Conservation (phyloP, 2,888 invertebrate species). For the Neoascia interrupta region DNA sequence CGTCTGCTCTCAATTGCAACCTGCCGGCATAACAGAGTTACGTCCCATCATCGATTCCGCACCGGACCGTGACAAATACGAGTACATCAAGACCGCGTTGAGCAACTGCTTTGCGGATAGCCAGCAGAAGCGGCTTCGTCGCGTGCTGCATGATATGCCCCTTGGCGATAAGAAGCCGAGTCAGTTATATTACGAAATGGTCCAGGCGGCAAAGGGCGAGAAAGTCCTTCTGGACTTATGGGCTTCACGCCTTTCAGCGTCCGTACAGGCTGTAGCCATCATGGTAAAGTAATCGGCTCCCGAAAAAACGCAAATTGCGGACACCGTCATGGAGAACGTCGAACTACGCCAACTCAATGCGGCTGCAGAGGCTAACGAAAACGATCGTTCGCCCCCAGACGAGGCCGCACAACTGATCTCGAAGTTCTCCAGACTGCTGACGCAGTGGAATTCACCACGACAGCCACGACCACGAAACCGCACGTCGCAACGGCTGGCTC, state of each 20-base stretch:
- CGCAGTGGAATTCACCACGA: too few species aligned
- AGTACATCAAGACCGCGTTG: slow-evolving; percentile 1
- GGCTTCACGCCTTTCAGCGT: slow-evolving; percentile 1
- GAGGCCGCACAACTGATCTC: too few species aligned
- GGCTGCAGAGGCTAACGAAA: too few species aligned
- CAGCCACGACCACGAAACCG: too few species aligned
- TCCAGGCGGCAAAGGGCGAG: slow-evolving; percentile 15
- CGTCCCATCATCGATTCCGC: slow-evolving; percentile 4
- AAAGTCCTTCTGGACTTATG: slow-evolving; percentile 3
- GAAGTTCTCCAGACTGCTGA: too few species aligned
- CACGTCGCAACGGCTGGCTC: too few species aligned
- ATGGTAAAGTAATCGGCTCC: too few species aligned
- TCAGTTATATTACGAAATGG: slow-evolving; percentile 22
- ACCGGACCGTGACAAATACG: background rate
- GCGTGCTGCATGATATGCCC: too few species aligned
- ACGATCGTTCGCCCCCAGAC: too few species aligned
- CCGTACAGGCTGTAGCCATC: background rate
- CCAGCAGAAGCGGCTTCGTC: too few species aligned
- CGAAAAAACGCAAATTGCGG: background rate
- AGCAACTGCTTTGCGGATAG: slow-evolving; percentile 8
- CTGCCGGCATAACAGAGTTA: background rate
- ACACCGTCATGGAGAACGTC: slow-evolving; percentile 3
- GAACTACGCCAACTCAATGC: too few species aligned
- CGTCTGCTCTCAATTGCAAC: slow-evolving; percentile 15
- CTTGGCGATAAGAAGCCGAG: slow-evolving; percentile 28